phyloP scores from a whole-genome alignment of 2,888 invertebrate species.

The Caenorhabditis wallacei region DNA sequence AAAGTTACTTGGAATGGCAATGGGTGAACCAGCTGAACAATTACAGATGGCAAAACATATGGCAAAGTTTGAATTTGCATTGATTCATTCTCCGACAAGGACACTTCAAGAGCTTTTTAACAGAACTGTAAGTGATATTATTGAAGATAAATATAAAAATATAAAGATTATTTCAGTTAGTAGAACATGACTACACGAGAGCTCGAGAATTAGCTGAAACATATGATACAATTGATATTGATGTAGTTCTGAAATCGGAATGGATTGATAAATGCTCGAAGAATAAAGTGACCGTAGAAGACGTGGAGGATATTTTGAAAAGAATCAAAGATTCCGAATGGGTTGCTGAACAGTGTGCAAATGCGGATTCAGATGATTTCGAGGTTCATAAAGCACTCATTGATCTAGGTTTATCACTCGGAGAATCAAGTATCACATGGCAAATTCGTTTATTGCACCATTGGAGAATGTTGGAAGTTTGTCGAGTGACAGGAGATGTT shows the following conservation, averaged over 20 bases:
- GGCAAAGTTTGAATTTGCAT: conserved; percentile 66
- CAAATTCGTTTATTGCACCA: conserved; percentile 64
- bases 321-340: conserved; percentile 66
- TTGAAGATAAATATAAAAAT: no score
- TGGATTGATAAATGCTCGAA: conserved; percentile 71
- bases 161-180: conserved; percentile 52
- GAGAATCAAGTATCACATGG: conserved; percentile 44
- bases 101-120: conserved; percentile 73
- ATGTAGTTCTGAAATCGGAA: conserved; percentile 72
- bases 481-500: conserved; percentile 57
- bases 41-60: conserved; percentile 73
- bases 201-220: conserved; percentile 65
- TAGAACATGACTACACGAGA: conserved; percentile 67
- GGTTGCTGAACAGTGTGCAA: conserved; percentile 68
- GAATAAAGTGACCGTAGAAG: conserved; percentile 57
- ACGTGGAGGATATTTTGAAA: conserved; percentile 68
- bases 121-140: conserved; percentile 61
- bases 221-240: conserved; percentile 65
- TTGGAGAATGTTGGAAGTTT: conserved; percentile 61
- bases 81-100: conserved; percentile 71
- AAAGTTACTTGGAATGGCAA: conserved; percentile 73
- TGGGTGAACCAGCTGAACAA: conserved; percentile 73
- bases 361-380: conserved; percentile 45
- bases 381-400: conserved; percentile 66
- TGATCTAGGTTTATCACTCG: conserved; percentile 56